Conservation (phyloP, 2,888 invertebrate genomes). For the Hemistola chrysoprasaria region DNA sequence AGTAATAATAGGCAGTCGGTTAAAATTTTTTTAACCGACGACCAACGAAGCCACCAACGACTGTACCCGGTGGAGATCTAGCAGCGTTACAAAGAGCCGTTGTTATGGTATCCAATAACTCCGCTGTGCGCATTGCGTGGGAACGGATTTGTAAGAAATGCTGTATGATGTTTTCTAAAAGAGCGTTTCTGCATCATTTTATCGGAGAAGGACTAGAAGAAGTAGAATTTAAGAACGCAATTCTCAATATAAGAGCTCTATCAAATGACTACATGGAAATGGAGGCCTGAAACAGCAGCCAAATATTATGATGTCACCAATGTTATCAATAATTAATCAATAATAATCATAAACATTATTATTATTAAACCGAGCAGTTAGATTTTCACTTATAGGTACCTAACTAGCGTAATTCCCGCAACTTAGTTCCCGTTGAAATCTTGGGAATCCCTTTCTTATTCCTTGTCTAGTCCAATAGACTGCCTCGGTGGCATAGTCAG, state of each 20-base stretch:
- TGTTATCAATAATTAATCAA: too few species aligned
- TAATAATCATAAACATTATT: too few species aligned
- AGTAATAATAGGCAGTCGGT: too few species aligned
- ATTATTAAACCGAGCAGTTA: too few species aligned
- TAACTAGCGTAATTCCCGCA: too few species aligned
- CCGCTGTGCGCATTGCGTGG: constrained; percentile 92
- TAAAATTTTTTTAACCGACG: too few species aligned
- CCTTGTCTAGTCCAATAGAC: too few species aligned
- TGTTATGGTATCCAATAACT: constrained; percentile 91
- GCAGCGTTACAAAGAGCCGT: constrained; percentile 89
- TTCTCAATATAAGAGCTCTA: constrained; percentile 84
- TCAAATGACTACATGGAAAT: constrained; percentile 86
- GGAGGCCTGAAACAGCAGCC: constrained; percentile 68
- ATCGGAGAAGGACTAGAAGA: constrained; percentile 89
- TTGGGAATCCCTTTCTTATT: too few species aligned
- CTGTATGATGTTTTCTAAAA: constrained; percentile 90
- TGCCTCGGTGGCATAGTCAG: too few species aligned
- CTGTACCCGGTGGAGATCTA: constrained; percentile 88
- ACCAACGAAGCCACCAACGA: constrained; percentile 89
- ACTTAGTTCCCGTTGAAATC: too few species aligned
- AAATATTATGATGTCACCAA: too few species aligned
- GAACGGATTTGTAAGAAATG: constrained; percentile 89
- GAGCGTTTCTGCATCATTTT: constrained; percentile 95
- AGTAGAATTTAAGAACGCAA: constrained; percentile 83
- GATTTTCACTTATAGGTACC: too few species aligned